Percentiles rank a stretch among this genome's conserved stretches.
These are phyloP conservation scores for Eupsilia transversa DNA, from an alignment of 2,888 invertebrate genomes.

Conservation along the genomic window DNA sequence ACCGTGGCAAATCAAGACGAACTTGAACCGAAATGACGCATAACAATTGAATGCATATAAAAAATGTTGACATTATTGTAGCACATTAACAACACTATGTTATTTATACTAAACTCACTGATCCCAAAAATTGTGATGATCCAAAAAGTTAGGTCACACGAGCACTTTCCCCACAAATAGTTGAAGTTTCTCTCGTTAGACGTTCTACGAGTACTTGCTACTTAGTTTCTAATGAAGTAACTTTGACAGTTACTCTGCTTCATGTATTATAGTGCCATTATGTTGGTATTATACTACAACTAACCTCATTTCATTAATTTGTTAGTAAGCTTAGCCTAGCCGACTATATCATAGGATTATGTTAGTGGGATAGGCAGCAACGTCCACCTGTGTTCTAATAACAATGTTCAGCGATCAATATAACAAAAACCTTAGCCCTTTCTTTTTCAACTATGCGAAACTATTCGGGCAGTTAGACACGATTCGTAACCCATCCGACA, in stretches of 20 bases:
- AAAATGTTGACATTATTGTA: constrained; percentile 2
- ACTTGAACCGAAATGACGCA: constrained; percentile 3
- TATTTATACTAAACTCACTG: neutral
- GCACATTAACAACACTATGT: neutral
- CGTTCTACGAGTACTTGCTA: constrained; percentile 37
- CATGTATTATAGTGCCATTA: constrained; percentile 29
- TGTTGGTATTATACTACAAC: constrained; percentile 18
- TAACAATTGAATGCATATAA: neutral
- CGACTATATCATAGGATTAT: constrained; percentile 13
- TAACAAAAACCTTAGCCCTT: neutral
- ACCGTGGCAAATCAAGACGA: constrained; percentile 14
- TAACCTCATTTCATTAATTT: constrained; percentile 23
- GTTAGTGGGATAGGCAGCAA: constrained; percentile 2
- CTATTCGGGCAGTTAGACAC: constrained; percentile 14
- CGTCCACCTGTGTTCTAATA: constrained; percentile 24
- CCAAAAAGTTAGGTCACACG: constrained; percentile 37
- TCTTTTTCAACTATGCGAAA: constrained; percentile 10
- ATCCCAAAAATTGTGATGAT: constrained; percentile 39
- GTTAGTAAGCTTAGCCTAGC: constrained; percentile 7
- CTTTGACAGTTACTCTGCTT: constrained; percentile 51
- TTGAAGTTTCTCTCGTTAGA: constrained; percentile 46
- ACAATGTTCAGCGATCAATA: constrained; percentile 14
- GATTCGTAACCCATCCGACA: constrained; percentile 28
- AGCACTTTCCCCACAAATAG: constrained; percentile 44
- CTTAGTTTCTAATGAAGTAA: constrained; percentile 57